Evolutionary conservation across 2,797 vertebrate species (phyloP), one percentile per base, ranked within the genome.

Genomic region (Poeciliopsis paucimaculata): DNA sequence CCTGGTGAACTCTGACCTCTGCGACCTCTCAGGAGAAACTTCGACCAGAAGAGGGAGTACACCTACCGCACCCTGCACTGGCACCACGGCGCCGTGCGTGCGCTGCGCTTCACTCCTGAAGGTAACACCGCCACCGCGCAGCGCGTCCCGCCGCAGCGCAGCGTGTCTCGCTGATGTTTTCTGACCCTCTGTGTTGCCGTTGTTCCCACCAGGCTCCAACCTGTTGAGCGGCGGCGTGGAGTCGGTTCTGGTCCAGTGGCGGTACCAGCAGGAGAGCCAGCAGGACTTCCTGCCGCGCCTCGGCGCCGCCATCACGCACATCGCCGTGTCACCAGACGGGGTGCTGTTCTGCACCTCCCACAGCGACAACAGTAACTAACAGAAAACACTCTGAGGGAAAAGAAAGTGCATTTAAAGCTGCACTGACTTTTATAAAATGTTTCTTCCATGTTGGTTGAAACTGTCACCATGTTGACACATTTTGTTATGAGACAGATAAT

Each of bases 211-310:
- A 99, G 98, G 98, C 72, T 96, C 94, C 66, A 96, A 95, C 82
- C 91, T 99, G 78, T 90, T 99, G 92, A 99, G 97, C 4, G 98
- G 98, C 0, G 98, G 98, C 15, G 79, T 96, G 0, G 98, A 99
- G 85, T 97, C 97, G 0, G 98, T 99, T n/a, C 95, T 99, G 0
- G 95, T 99, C 26, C 97, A 97, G 89, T 99, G 98, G 98, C 93
- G 93, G 2, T 96, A 96, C 55, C 91, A 91, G 0, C 93, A 95
- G 0, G 95, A 96, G 20, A 94, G 88, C 66, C 95, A 96, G 83
- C 96, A 92, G 84, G 96, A 98, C 88, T 97, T 98, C 83, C 95
- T 99, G 46, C 98, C 98, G 4, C 98, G 98, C 0, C 81, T 99
- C 71, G 98, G 98, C 1, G 96, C 94, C 0, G 89, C 97, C 46